Conservation (phyloP, 2,797 vertebrate genomes). For the Microchirus variegatus region DNA sequence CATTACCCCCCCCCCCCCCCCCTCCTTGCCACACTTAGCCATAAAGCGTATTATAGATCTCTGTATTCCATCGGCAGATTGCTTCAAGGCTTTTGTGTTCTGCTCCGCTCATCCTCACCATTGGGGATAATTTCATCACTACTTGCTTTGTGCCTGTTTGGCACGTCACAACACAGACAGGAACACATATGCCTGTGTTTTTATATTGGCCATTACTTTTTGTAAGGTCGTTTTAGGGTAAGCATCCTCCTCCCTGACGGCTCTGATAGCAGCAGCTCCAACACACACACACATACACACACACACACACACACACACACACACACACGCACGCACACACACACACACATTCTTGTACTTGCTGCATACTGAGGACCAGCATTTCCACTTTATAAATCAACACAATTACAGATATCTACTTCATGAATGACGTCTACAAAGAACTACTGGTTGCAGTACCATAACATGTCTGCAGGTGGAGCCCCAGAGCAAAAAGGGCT, state of each 20-base stretch:
- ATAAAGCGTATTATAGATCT: conserved; percentile 62
- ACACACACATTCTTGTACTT: too few species aligned
- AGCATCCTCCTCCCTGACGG: conserved; percentile 31
- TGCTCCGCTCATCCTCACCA: conserved; percentile 40
- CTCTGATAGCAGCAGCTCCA: conserved; percentile 7
- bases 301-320: conserved; percentile 8
- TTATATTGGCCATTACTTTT: conserved; percentile 24
- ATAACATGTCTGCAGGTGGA: too few species aligned
- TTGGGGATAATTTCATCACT: conserved; percentile 61
- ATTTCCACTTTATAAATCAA: too few species aligned
- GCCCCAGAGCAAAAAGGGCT: too few species aligned
- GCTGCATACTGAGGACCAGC: too few species aligned
- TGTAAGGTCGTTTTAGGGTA: conserved; percentile 19
- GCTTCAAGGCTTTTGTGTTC: conserved; percentile 43
- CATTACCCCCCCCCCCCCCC: conserved; percentile 18
- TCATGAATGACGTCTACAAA: too few species aligned
- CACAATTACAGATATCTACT: too few species aligned
- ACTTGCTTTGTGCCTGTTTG: conserved; percentile 32
- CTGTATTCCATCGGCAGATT: conserved; percentile 61
- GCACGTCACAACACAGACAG: conserved; percentile 27
- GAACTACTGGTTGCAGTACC: too few species aligned
- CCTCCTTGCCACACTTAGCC: conserved; percentile 9
- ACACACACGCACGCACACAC: conserved; percentile 13
- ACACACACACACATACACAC: conserved; percentile 31
- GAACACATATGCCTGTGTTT: conserved; percentile 4